Conservation (phyloP, 1,140 invertebrate species). For the Heliconius himera region DNA sequence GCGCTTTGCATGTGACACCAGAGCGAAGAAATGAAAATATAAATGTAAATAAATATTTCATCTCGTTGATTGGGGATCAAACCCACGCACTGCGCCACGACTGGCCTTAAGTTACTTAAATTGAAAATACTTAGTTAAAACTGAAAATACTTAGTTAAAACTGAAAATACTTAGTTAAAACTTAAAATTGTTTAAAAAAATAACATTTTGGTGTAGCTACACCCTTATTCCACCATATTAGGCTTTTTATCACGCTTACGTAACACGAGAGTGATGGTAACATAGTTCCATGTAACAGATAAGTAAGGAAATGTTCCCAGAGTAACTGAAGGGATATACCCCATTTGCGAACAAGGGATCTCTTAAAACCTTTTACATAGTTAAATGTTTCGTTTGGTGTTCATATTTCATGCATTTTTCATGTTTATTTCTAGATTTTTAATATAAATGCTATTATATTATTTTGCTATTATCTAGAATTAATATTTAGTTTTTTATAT, state of each 20-base stretch:
- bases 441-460: neutral
- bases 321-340: neutral
- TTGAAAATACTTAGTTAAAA: no score
- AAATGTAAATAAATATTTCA: no score
- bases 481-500: neutral
- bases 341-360: constrained; percentile 5
- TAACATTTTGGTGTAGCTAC: no score
- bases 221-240: neutral
- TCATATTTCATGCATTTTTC: neutral
- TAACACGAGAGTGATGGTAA: neutral
- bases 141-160: no score
- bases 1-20: no score
- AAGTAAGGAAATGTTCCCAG: neutral
- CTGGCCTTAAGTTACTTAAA: no score
- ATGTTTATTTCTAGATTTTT: neutral
- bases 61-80: no score
- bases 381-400: neutral
- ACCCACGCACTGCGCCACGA: no score
- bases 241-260: neutral
- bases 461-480: no score
- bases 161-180: no score
- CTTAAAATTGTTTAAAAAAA: no score
- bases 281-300: constrained; percentile 6
- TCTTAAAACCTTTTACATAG: constrained; percentile 4
- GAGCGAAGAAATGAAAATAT: no score